Evolutionary conservation across 2,888 invertebrate genomes (phyloP).

Genomic region (Acrobasis repandana): DNA sequence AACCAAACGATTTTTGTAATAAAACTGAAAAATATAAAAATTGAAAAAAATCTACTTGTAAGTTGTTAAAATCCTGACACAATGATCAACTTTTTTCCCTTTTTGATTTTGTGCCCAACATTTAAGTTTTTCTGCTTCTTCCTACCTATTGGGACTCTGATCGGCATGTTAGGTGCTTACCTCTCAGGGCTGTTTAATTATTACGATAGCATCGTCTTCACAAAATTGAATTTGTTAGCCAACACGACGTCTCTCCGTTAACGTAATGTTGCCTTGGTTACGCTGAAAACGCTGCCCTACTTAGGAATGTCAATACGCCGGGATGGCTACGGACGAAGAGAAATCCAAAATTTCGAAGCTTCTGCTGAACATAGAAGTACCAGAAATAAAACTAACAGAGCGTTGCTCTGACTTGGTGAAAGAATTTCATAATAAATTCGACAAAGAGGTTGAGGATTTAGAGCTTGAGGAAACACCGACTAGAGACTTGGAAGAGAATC

Average conservation of each 20-base stretch:
- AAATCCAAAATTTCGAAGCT: constrained; percentile 65
- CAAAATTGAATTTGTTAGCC: constrained; percentile 43
- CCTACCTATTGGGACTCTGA: constrained; percentile 48
- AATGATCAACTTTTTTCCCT: constrained; percentile 47
- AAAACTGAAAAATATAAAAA: constrained; percentile 13
- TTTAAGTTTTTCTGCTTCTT: constrained; percentile 58
- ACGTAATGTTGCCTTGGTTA: constrained; percentile 30
- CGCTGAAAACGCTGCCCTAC: constrained; percentile 30
- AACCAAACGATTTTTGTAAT: not conserved
- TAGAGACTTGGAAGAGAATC: constrained; percentile 52
- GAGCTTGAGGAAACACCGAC: constrained; percentile 29
- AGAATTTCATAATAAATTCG: constrained; percentile 57
- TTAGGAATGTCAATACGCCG: constrained; percentile 19
- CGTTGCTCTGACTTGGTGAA: constrained; percentile 58
- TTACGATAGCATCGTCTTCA: constrained; percentile 39
- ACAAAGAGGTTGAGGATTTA: constrained; percentile 47
- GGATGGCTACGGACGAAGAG: constrained; percentile 72
- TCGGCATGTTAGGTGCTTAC: constrained; percentile 50
- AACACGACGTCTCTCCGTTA: constrained; percentile 41
- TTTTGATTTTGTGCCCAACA: constrained; percentile 50
- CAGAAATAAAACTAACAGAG: constrained; percentile 63
- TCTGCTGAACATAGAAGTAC: constrained; percentile 62
- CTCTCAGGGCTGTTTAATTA: constrained; percentile 43
- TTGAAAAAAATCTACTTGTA: constrained; percentile 24
- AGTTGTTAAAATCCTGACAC: constrained; percentile 1